A percentile compares a stretch with the other conserved stretches of the same genome.
These are phyloP conservation scores for Trachemys scripta DNA, from an alignment of 2,113 vertebrate genomes.

Conservation along the genomic window DNA sequence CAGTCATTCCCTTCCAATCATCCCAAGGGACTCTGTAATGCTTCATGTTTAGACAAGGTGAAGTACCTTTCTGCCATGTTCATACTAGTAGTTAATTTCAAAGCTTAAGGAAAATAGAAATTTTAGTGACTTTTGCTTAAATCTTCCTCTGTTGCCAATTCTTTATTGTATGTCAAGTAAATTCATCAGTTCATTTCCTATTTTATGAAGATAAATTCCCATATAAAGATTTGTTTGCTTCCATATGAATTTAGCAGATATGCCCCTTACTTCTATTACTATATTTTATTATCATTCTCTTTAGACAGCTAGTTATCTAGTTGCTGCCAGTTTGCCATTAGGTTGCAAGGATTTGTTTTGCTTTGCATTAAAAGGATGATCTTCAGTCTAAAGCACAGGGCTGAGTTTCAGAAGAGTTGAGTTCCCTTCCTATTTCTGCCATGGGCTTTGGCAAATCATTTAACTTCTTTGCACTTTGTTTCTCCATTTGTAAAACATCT, in stretches of 20 bases:
- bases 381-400: not conserved
- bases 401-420: not conserved
- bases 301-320: not conserved
- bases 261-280: not conserved
- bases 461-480: not conserved
- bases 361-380: fast-evolving
- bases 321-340: not conserved
- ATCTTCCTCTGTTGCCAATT: fast-evolving
- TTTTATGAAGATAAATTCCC: not conserved
- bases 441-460: not conserved
- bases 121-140: fast-evolving
- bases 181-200: not conserved
- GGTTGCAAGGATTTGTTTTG: not conserved
- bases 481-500: fast-evolving
- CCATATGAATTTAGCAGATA: not conserved
- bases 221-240: not conserved
- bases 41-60: not conserved
- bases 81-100: fast-evolving
- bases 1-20: not conserved
- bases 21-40: not conserved
- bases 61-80: not conserved
- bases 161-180: not conserved
- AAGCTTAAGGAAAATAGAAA: fast-evolving
- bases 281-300: not conserved
- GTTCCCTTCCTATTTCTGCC: not conserved